Conservation (phyloP, 2,888 invertebrate species). For the Mechanitis messenoides region DNA sequence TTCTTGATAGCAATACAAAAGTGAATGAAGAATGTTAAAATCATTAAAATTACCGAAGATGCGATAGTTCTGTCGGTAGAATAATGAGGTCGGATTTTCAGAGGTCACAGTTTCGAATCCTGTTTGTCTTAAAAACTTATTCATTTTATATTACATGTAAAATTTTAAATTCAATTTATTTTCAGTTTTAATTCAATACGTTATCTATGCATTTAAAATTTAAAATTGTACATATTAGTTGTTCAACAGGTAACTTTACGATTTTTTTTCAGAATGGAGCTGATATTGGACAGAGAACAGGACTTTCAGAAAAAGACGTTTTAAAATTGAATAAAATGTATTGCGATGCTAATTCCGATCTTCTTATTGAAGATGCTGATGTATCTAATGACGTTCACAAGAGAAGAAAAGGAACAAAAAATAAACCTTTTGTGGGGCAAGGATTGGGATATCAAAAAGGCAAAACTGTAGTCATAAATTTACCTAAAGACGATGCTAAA, state of each 20-base stretch:
- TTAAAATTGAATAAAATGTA: constrained; percentile 78
- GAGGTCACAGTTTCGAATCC: too few relatives aligned
- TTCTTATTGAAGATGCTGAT: constrained; percentile 39
- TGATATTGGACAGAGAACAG: constrained; percentile 75
- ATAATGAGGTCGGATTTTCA: too few relatives aligned
- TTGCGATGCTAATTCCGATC: constrained; percentile 56
- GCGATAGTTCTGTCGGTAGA: too few relatives aligned
- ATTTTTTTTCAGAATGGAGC: constrained; percentile 53
- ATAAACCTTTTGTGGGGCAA: constrained; percentile 65
- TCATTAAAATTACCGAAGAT: too few relatives aligned
- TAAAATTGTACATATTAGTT: too few relatives aligned
- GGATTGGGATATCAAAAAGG: constrained; percentile 72
- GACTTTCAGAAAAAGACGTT: constrained; percentile 76
- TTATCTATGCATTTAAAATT: too few relatives aligned
- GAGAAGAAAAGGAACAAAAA: constrained; percentile 51
- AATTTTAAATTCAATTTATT: too few relatives aligned
- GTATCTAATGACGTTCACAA: constrained; percentile 34
- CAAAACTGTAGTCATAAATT: constrained; percentile 68
- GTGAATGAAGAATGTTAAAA: too few relatives aligned
- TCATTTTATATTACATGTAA: too few relatives aligned
- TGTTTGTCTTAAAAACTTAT: too few relatives aligned
- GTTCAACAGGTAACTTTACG: constrained; percentile 1
- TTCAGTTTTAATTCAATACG: too few relatives aligned
- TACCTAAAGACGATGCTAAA: constrained; percentile 55
- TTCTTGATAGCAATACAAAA: too few relatives aligned